A percentile compares a stretch with the other conserved stretches of the same genome.
Conservation (phyloP, 2,113 vertebrate species). For the Tetraodon nigroviridis region DNA sequence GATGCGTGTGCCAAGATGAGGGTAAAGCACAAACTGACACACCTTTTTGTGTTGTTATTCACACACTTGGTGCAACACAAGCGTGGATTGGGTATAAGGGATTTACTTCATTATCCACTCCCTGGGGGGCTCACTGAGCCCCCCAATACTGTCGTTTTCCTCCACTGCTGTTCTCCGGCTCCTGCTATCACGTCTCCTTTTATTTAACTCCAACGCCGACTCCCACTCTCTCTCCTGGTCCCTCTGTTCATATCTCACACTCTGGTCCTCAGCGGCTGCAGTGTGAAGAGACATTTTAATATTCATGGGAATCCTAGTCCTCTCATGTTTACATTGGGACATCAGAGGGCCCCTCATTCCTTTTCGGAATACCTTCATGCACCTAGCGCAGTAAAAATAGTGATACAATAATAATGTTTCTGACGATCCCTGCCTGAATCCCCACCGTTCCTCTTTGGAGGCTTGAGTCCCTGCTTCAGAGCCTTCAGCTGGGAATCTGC, state of each 20-base stretch:
- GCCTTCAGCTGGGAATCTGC: constrained; percentile 8
- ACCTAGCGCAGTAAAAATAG: constrained; percentile 12
- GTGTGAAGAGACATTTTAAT: constrained; percentile 48
- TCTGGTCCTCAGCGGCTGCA: constrained; percentile 41
- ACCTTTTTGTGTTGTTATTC: neutral
- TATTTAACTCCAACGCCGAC: constrained; percentile 26
- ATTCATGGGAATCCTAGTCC: constrained; percentile 46
- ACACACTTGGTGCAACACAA: neutral
- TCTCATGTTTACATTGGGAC: constrained; percentile 29
- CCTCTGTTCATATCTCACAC: constrained; percentile 8
- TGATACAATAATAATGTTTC: neutral
- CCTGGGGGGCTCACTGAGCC: constrained; percentile 8
- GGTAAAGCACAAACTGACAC: constrained; percentile 74
- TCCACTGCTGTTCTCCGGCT: constrained; percentile 6
- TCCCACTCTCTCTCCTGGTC: constrained; percentile 11
- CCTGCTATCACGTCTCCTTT: constrained; percentile 11
- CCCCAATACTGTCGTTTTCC: constrained; percentile 10
- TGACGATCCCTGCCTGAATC: neutral
- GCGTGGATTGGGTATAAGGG: constrained; percentile 29
- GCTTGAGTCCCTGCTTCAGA: constrained; percentile 30
- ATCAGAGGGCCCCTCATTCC: constrained; percentile 17
- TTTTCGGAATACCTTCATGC: neutral
- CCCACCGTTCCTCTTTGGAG: constrained; percentile 14
- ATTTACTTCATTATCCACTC: constrained; percentile 42
- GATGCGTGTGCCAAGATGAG: constrained; percentile 99